A percentile compares a stretch with the other conserved stretches of the same genome.
Conservation (phyloP, 2,888 invertebrate species). For the Plagodis pulveraria region DNA sequence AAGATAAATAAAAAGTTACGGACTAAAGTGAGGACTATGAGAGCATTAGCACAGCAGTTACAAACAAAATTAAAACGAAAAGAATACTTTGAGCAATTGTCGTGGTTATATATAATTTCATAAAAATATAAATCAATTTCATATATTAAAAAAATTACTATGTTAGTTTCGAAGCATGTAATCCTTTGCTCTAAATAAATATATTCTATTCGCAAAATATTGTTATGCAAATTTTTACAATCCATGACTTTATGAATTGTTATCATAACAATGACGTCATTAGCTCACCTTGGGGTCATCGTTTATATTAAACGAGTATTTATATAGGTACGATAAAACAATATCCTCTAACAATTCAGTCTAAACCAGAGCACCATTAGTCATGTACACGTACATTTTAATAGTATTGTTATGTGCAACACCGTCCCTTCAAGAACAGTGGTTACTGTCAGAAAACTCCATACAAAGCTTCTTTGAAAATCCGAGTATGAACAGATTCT, state of each 20-base stretch:
- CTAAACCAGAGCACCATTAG: conserved; percentile 1
- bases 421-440: conserved; percentile 19
- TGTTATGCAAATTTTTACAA: neutral
- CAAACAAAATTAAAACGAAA: too few relatives aligned
- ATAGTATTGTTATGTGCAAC: conserved; percentile 20
- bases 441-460: conserved; percentile 24
- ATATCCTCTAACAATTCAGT: conserved; percentile 15
- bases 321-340: neutral
- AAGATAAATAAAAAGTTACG: too few relatives aligned
- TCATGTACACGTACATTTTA: conserved; percentile 21
- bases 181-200: neutral
- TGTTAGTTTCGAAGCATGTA: too few relatives aligned
- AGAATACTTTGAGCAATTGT: too few relatives aligned
- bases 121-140: too few relatives aligned
- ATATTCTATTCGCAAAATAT: neutral
- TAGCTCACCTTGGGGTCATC: conserved; percentile 32
- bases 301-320: neutral
- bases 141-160: too few relatives aligned
- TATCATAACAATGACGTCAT: conserved; percentile 26
- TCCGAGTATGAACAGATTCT: conserved; percentile 37
- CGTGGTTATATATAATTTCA: too few relatives aligned
- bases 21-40: too few relatives aligned
- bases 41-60: too few relatives aligned
- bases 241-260: conserved; percentile 23
- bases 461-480: conserved; percentile 38